Base-by-base conservation (phyloP, 23 tunicate genomes). In the Botrylloides violaceus region DNA sequence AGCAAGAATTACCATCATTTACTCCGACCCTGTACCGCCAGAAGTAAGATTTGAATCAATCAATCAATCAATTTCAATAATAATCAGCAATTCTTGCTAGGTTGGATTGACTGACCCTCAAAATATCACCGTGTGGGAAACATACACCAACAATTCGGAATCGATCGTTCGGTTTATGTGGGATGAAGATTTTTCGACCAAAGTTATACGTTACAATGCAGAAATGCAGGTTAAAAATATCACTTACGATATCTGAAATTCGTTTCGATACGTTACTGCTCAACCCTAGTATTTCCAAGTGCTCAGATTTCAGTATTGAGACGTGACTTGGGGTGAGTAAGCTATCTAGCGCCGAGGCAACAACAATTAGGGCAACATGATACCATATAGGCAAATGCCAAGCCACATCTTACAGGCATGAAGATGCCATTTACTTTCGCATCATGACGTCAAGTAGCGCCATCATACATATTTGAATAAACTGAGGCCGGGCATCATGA, bases 1-100 rank as follows among this genome's bases (percentile, higher is more conserved):
- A 37, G 83, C 98, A 4, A 56, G 80, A 21, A 73, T 84, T 49
- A 79, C 79, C 21, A 62, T 91, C 4, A 53, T 85, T 32, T 91
- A 87, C 70, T 37, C 77, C 3, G 47, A 29, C 27, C 27, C 65
- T 22, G 36, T 64, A 3, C 36, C 57, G 1, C 88, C 88, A 24
- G 29, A 61, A 66, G 86, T 81, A 75, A 15, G 53, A 9, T 43
- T 43, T 7, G 12, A n/a, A n/a, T n/a, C n/a, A 70, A 32, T 64
- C 22, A 60, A 0, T 0, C 26, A 20, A n/a, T 20, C 0, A 2
- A 1, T 1, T 29, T 64, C 15, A 18, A 60, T 21, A 21, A 60
- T 60, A 60, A n/a, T 60, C 27, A 60, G 24, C 26, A 60, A 60
- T 1, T 15, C 26, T 21, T n/a, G 23, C 23, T 4, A 68, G 74